Evolutionary conservation across 2,797 vertebrate genomes (phyloP).

Genomic region (Acipenser ruthenus): DNA sequence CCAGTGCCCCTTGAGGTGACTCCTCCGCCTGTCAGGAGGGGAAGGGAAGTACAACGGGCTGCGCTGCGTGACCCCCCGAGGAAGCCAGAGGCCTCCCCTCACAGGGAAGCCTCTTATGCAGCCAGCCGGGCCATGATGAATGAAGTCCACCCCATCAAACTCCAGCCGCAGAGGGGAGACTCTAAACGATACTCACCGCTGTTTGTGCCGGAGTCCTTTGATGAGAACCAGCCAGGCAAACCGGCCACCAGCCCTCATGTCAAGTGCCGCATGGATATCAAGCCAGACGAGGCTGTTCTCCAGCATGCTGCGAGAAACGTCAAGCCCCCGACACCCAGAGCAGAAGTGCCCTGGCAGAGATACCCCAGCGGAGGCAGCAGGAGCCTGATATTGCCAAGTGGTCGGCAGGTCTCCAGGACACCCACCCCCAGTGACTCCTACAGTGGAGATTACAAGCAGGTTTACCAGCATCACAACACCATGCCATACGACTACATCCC

Average conservation of each 20-base stretch:
- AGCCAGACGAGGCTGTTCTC: slow-evolving; percentile 79
- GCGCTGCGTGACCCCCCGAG: slow-evolving; percentile 46
- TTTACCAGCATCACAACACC: slow-evolving; percentile 60
- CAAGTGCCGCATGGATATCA: slow-evolving; percentile 86
- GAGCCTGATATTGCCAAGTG: slow-evolving; percentile 65
- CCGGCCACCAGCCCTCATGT: slow-evolving; percentile 73
- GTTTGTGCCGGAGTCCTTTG: slow-evolving; percentile 74
- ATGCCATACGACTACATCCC: slow-evolving; percentile 64
- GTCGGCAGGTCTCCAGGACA: slow-evolving; percentile 66
- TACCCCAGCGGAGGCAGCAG: slow-evolving; percentile 56
- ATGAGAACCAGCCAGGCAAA: slow-evolving; percentile 53
- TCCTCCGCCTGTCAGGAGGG: slow-evolving; percentile 53
- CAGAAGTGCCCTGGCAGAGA: slow-evolving; percentile 63
- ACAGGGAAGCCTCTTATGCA: slow-evolving; percentile 57
- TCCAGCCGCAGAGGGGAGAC: slow-evolving; percentile 81
- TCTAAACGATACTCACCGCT: slow-evolving; percentile 76
- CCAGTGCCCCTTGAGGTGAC: slow-evolving; percentile 69
- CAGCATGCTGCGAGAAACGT: slow-evolving; percentile 64
- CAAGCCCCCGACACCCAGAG: slow-evolving; percentile 45
- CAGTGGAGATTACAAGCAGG: slow-evolving; percentile 70
- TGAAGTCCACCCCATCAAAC: slow-evolving; percentile 92
- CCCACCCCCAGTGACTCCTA: slow-evolving; percentile 85
- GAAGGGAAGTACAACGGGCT: slow-evolving; percentile 55
- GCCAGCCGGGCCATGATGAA: slow-evolving; percentile 72
- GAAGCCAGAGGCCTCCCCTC: slow-evolving; percentile 56